phyloP scores from a whole-genome alignment of 2,888 invertebrate species.

The Antheraea yamamai region DNA sequence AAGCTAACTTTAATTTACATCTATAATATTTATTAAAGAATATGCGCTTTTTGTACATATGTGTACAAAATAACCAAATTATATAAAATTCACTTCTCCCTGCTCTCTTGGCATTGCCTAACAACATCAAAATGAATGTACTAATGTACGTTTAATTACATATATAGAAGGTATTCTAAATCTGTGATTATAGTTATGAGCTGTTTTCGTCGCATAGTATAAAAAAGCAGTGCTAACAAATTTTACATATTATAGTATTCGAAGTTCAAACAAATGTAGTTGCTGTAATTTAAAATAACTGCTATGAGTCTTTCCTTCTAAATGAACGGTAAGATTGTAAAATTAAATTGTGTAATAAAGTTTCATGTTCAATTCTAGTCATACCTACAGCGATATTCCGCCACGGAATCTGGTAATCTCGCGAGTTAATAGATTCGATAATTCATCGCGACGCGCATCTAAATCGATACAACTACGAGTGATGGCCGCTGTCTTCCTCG shows the following conservation, averaged over 20 bases:
- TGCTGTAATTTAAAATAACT: too few relatives aligned
- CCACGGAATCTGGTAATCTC: constrained; percentile 73
- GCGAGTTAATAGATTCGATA: constrained; percentile 79
- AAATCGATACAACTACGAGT: constrained; percentile 68
- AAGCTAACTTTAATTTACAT: background rate
- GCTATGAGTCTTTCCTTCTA: too few relatives aligned
- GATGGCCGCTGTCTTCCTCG: constrained; percentile 48
- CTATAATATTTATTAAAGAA: background rate
- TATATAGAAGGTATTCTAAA: too few relatives aligned
- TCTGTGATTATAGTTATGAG: too few relatives aligned
- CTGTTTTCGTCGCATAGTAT: too few relatives aligned
- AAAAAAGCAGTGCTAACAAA: too few relatives aligned
- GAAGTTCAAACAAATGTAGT: too few relatives aligned
- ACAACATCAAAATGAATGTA: background rate
- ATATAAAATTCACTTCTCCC: background rate
- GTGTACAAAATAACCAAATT: background rate
- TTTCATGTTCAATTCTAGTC: constrained; percentile 38
- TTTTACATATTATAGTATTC: too few relatives aligned
- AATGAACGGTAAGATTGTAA: background rate
- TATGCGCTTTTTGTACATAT: background rate
- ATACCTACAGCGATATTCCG: constrained; percentile 33
- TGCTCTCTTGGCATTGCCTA: background rate
- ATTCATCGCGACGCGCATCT: constrained; percentile 70
- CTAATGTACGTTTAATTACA: background rate
- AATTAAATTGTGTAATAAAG: background rate